Evolutionary conservation across 2,888 invertebrate genomes (phyloP).

Genomic region (Tuberolachnus salignus): DNA sequence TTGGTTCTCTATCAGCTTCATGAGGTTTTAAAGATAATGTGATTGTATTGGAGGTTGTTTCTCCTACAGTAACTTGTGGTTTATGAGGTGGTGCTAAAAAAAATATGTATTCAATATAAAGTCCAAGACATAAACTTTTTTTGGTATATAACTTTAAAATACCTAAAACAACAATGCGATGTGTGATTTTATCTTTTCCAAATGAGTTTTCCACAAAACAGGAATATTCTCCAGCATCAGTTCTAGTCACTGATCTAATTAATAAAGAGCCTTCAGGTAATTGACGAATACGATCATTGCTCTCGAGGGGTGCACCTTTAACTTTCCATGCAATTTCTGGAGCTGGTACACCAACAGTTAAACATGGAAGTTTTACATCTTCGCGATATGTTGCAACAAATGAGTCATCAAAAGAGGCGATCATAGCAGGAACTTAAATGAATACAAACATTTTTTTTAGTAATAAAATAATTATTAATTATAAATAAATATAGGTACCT

Average conservation of each 20-base stretch:
- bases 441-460: conserved; percentile 38
- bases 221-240: conserved; percentile 92
- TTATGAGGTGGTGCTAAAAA: conserved; percentile 75
- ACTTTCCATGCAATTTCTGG: conserved; percentile 90
- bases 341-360: conserved; percentile 88
- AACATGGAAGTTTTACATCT: conserved; percentile 87
- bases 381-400: conserved; percentile 91
- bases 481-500: conserved; percentile 65
- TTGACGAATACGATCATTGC: conserved; percentile 81
- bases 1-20: conserved; percentile 81
- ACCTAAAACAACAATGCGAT: conserved; percentile 86
- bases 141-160: background rate
- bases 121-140: background rate
- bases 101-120: conserved; percentile 44
- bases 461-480: background rate
- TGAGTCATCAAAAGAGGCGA: conserved; percentile 93
- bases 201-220: conserved; percentile 92
- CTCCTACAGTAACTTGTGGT: conserved; percentile 75
- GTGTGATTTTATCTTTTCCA: conserved; percentile 90
- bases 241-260: conserved; percentile 84
- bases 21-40: conserved; percentile 76
- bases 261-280: conserved; percentile 89
- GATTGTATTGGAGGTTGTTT: conserved; percentile 77
- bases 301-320: conserved; percentile 78
- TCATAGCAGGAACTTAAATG: conserved; percentile 83